These are phyloP conservation scores for Reticulitermes speratus DNA, from an alignment of 1,140 invertebrate species.

Conservation along the genomic window DNA sequence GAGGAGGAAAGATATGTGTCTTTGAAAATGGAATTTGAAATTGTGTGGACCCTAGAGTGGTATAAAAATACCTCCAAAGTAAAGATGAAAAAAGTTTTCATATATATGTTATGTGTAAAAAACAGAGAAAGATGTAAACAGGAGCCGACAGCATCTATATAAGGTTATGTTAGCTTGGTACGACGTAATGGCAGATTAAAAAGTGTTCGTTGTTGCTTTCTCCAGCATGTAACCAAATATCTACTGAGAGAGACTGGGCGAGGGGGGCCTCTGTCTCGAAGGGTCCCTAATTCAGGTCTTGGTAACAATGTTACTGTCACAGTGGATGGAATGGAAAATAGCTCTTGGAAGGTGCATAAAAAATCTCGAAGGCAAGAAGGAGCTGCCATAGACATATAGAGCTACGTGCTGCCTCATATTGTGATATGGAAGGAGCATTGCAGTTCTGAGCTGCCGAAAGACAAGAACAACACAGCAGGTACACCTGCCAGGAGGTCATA, in stretches of 20 bases:
- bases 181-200: constrained; percentile 28
- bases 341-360: neutral
- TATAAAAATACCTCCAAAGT: constrained; percentile 34
- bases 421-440: too few species aligned
- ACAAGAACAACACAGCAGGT: too few species aligned
- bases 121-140: constrained; percentile 22
- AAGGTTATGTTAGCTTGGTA: constrained; percentile 21
- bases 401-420: too few species aligned
- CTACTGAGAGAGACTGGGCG: neutral
- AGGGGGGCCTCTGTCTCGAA: neutral
- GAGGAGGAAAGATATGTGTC: constrained; percentile 32
- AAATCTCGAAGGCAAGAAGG: neutral
- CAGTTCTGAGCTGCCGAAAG: too few species aligned
- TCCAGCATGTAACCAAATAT: constrained; percentile 23
- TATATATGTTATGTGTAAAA: constrained; percentile 24
- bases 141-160: constrained; percentile 21
- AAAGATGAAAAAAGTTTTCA: constrained; percentile 28
- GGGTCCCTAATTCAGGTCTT: neutral
- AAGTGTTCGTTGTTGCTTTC: constrained; percentile 24
- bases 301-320: constrained; percentile 23
- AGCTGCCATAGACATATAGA: too few species aligned
- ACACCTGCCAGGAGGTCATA: too few species aligned
- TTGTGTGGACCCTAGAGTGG: constrained; percentile 34
- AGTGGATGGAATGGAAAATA: constrained; percentile 9
- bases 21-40: constrained; percentile 36